A percentile compares a stretch with the other conserved stretches of the same genome.
Conservation (phyloP, 2,113 vertebrate genomes). For the Hyaena hyaena region DNA sequence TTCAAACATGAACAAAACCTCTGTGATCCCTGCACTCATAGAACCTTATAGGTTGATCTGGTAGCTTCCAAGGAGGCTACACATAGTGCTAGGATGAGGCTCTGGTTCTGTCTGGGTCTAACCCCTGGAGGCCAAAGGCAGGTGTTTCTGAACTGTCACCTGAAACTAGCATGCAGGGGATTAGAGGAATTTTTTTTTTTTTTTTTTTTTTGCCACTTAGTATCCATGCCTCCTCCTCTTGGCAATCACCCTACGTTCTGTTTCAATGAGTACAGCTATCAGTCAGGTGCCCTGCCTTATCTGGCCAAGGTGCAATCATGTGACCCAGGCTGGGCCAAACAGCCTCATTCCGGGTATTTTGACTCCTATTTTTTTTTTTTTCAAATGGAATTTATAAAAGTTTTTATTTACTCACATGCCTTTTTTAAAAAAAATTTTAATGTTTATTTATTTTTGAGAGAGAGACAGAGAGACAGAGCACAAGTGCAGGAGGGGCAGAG, state of each 20-base stretch:
- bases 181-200: background rate
- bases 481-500: no score
- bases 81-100: background rate
- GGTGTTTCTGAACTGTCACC: background rate
- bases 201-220: background rate
- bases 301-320: background rate
- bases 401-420: no score
- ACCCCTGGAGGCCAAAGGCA: background rate
- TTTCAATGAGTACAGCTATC: background rate
- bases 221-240: background rate
- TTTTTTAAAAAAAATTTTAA: no score
- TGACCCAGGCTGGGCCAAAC: background rate
- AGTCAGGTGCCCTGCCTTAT: background rate
- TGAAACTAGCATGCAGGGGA: background rate
- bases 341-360: background rate
- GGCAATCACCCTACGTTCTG: background rate
- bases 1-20: background rate
- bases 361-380: no score
- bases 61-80: background rate
- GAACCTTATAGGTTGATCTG: background rate
- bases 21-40: background rate
- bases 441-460: no score
- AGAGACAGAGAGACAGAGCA: no score
- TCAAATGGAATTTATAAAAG: no score
- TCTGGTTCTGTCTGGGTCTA: background rate